phyloP scores from a whole-genome alignment of 2,888 invertebrate species.

The Magallana nippona region DNA sequence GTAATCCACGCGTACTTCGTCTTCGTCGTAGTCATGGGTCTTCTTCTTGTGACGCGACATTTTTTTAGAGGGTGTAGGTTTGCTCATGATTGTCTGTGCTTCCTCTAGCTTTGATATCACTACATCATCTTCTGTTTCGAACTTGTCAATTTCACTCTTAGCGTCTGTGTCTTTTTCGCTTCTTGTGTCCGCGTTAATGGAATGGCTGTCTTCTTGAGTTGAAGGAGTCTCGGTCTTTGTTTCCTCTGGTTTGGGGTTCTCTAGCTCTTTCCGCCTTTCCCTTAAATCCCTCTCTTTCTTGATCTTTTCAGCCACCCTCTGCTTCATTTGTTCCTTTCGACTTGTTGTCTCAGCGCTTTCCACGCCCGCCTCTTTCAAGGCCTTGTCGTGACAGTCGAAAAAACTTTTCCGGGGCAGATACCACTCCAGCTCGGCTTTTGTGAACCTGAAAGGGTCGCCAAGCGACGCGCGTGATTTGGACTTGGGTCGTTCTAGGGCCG shows the following conservation, averaged over 20 bases:
- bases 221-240: not conserved
- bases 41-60: constrained; percentile 26
- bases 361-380: constrained; percentile 66
- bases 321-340: constrained; percentile 33
- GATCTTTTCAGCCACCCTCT: constrained; percentile 26
- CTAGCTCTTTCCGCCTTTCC: constrained; percentile 20
- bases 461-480: not conserved
- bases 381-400: constrained; percentile 69
- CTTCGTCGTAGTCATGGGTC: constrained; percentile 47
- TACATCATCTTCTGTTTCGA: constrained; percentile 26
- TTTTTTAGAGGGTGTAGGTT: constrained; percentile 16
- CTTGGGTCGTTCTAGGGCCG: constrained; percentile 15
- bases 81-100: not conserved
- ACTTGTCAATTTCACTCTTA: constrained; percentile 25
- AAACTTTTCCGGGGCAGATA: constrained; percentile 67
- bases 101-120: constrained; percentile 12
- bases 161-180: constrained; percentile 4
- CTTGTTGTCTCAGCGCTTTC: constrained; percentile 46
- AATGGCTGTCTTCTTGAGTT: constrained; percentile 6
- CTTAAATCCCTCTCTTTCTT: constrained; percentile 31
- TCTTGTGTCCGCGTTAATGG: constrained; percentile 13
- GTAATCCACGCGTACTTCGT: constrained; percentile 58
- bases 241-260: not conserved
- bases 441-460: constrained; percentile 36
- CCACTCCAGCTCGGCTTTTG: constrained; percentile 58